phyloP scores from a whole-genome alignment of 2,888 invertebrate genomes.

The Cephalotes varians region DNA sequence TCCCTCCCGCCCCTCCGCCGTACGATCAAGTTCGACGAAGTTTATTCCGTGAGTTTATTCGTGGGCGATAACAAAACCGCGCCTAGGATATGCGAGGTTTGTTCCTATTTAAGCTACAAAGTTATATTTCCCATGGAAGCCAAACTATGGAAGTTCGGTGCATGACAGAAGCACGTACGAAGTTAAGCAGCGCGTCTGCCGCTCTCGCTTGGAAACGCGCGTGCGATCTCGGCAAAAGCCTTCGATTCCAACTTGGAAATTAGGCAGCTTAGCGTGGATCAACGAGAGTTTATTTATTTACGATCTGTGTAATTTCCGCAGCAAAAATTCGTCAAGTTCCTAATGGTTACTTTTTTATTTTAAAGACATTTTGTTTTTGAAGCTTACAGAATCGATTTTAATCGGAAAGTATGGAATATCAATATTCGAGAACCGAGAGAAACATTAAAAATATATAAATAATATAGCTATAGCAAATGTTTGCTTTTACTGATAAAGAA shows the following conservation, averaged over 20 bases:
- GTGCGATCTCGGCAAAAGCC: slow-evolving; percentile 63
- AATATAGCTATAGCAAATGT: not conserved
- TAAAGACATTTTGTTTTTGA: not conserved
- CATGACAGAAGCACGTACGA: slow-evolving; percentile 57
- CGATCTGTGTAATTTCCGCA: not conserved
- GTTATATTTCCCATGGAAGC: slow-evolving; percentile 59
- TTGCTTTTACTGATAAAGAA: not conserved
- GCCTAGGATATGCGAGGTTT: slow-evolving; percentile 49
- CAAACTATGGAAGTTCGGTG: slow-evolving; percentile 63
- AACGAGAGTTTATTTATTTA: slow-evolving; percentile 54
- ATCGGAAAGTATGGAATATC: not conserved
- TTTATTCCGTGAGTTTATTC: slow-evolving; percentile 53
- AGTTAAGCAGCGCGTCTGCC: slow-evolving; percentile 47
- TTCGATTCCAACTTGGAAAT: slow-evolving; percentile 70
- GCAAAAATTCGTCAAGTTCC: not conserved
- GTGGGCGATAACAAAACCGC: slow-evolving; percentile 52
- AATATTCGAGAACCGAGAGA: not conserved
- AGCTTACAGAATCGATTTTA: not conserved
- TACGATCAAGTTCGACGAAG: slow-evolving; percentile 50
- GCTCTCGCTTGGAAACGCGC: slow-evolving; percentile 35
- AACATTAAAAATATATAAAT: not conserved
- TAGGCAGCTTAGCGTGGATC: slow-evolving; percentile 61
- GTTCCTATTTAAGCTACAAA: slow-evolving; percentile 55
- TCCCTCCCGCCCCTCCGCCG: not conserved
- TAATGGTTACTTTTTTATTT: not conserved